Conservation (phyloP, 2,113 vertebrate genomes). For the Clarias magur region DNA sequence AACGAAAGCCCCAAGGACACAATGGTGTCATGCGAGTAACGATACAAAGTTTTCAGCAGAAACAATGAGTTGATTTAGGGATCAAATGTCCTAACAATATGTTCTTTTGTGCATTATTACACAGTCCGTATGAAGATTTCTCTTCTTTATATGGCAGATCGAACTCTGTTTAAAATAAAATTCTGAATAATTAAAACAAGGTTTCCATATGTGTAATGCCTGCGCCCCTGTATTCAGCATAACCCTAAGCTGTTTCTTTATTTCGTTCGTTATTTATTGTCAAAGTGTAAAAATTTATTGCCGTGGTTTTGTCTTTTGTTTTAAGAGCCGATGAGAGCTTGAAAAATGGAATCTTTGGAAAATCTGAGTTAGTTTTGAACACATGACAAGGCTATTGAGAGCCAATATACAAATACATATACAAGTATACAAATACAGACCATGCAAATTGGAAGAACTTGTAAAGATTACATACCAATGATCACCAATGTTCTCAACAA, state of each 20-base stretch:
- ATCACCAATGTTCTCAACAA: neutral
- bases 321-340: neutral
- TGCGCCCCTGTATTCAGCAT: neutral
- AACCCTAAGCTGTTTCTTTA: neutral
- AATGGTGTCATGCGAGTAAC: slow-evolving; percentile 6
- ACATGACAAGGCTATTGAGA: neutral
- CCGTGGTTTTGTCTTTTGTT: neutral
- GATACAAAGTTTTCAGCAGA: neutral
- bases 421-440: neutral
- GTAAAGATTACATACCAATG: neutral
- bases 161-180: slow-evolving; percentile 1
- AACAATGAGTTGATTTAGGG: slow-evolving; percentile 11
- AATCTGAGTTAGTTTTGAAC: neutral
- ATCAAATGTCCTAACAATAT: slow-evolving; percentile 32
- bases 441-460: neutral
- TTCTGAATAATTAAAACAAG: neutral
- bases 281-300: neutral
- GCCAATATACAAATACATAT: neutral
- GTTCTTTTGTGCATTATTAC: slow-evolving; percentile 36
- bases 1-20: slow-evolving; percentile 23
- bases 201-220: neutral
- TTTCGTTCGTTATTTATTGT: slow-evolving; percentile 6
- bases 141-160: neutral
- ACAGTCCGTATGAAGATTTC: slow-evolving; percentile 13
- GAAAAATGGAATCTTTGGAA: neutral